A percentile compares a stretch with the other conserved stretches of the same genome.
Conservation (phyloP, 2,113 vertebrate genomes). For the Carassius auratus region DNA sequence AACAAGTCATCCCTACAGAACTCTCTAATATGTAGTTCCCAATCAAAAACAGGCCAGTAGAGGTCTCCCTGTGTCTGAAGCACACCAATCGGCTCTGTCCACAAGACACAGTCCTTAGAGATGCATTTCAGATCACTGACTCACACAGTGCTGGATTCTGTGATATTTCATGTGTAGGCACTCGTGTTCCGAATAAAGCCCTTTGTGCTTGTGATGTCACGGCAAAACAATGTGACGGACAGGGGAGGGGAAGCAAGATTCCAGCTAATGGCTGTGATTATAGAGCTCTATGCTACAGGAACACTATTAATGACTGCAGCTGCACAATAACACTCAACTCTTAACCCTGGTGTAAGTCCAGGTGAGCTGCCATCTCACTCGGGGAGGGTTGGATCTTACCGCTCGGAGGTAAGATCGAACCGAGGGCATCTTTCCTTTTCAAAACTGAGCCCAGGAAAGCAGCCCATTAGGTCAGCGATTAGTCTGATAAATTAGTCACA, state of each 20-base stretch:
- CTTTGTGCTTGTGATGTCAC: slow-evolving; percentile 37
- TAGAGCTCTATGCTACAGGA: neutral
- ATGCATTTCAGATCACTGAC: slow-evolving; percentile 25
- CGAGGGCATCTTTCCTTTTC: neutral
- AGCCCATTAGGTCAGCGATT: slow-evolving; percentile 34
- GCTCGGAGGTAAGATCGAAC: neutral
- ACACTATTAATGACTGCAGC: slow-evolving; percentile 1
- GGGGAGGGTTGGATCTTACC: neutral
- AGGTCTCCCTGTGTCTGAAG: slow-evolving; percentile 34
- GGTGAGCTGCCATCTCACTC: neutral
- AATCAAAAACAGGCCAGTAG: slow-evolving; percentile 24
- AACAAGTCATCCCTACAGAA: too few relatives aligned
- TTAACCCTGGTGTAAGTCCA: neutral
- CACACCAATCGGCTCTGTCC: neutral
- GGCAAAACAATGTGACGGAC: slow-evolving; percentile 12
- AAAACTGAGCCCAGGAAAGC: neutral
- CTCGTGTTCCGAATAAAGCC: slow-evolving; percentile 32
- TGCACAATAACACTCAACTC: neutral
- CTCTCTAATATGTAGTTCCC: neutral
- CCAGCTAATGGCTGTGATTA: neutral
- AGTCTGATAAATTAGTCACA: slow-evolving; percentile 46
- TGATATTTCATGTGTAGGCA: slow-evolving; percentile 34
- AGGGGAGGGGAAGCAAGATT: slow-evolving; percentile 7
- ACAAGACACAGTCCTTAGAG: slow-evolving; percentile 4
- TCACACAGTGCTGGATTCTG: slow-evolving; percentile 11